Base-by-base conservation (phyloP, 1,140 invertebrate species). In the Pseudomyrmex concolor region DNA sequence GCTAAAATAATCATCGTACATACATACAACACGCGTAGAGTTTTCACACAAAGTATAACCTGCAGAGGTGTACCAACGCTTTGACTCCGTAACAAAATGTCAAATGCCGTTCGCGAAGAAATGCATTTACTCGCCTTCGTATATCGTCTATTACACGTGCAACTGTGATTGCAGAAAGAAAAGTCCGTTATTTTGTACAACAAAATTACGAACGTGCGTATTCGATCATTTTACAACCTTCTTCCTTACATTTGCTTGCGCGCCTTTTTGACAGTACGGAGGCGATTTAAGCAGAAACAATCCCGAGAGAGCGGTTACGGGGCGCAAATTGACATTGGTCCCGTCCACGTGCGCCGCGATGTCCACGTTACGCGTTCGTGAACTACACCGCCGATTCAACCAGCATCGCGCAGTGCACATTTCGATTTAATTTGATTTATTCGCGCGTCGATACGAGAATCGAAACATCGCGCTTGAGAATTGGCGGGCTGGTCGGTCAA, bases 21-120 rank as follows among this genome's bases (percentile, higher is more conserved):
- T 7, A 71, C 22, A 5, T 25, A 25, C 25, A 25, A 25, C 34
- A 15, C 48, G 83, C 48, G 17, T 17, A 81, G 5, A 45, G 43
- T 59, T 17, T 50, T 51, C 17, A 19, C 17, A 19, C 45, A 70
- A 72, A 55, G 17, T 64, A 64, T 86, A 86, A 86, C 85, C 85
- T 86, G 86, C 67, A 76, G 10, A 12, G 73, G 17, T 54, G 9
- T 0, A 0, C 34, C 51, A 19, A 4, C 55, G 43, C 13, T 71
- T 50, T 50, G 8, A 22, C 22, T 64, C 5, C 34, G 34, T 34
- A 15, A 15, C 2, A 9, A 17, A 22, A 48, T 10, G 17, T 1
- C 9, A 22, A 5, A 34, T 10, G 48, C 7, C 3, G 19, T 3
- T 68, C 7, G 12, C 19, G 12, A 15, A 15, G 13, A 17, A 13